Conservation (phyloP, 2,113 vertebrate genomes). For the Budorcas taxicolor region DNA sequence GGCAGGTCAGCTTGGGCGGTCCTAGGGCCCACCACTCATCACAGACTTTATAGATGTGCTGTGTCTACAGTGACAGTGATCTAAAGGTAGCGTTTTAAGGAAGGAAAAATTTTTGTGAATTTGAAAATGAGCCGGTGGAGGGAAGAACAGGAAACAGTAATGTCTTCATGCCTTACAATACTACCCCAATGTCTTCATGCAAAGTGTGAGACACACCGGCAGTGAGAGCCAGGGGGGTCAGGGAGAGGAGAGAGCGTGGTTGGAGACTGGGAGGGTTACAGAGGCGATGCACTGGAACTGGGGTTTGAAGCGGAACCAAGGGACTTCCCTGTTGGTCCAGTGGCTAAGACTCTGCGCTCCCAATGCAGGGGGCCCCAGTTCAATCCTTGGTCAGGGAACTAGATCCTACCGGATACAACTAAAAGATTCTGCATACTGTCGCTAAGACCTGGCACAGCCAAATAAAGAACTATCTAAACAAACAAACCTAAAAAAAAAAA, state of each 20-base stretch:
- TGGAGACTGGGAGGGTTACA: too few species aligned
- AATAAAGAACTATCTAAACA: not conserved
- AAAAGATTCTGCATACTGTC: not conserved
- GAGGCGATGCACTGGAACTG: not conserved
- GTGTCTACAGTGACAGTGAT: not conserved
- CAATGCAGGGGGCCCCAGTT: not conserved
- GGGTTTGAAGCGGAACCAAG: not conserved
- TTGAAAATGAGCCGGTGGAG: not conserved
- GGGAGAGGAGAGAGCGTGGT: not conserved
- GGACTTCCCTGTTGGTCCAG: not conserved
- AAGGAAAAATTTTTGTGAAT: not conserved
- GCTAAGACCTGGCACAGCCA: not conserved
- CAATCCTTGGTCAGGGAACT: not conserved
- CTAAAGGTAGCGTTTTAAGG: not conserved
- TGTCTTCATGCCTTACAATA: not conserved
- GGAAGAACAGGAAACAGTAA: not conserved
- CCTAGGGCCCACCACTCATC: not conserved
- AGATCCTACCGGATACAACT: not conserved
- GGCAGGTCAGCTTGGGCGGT: not conserved
- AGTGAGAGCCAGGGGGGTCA: accelerated
- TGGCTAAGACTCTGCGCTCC: not conserved
- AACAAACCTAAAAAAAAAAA: not conserved
- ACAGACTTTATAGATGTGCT: not conserved
- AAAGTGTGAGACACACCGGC: accelerated
- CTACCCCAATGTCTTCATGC: accelerated